Evolutionary conservation across 1,140 invertebrate genomes (phyloP), one percentile per base, ranked within the genome.

Genomic region (Solenopsis invicta): DNA sequence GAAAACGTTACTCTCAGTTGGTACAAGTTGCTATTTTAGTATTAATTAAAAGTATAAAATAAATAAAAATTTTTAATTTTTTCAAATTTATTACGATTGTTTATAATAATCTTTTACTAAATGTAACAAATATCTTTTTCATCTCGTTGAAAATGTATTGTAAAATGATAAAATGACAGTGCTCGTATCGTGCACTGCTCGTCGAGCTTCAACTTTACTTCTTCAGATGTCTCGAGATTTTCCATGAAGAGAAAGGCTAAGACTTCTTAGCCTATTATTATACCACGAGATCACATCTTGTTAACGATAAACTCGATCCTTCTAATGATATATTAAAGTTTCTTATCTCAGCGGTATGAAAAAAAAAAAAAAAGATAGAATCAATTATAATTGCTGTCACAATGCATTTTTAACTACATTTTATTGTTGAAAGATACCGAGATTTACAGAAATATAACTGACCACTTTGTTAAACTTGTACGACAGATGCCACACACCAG

Each of bases 401-500:
- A 10, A 21, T 29, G 21, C 5, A 69, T 45, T 54, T 52, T 16
- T 41, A 29, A 81, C 3, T 13, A 16, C 24, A 8, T 71, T 71
- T 80, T 41, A 37, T 5, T 1, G 4, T 1, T 50, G 10, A 21
- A 48, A 34, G 29, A 50, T 48, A 6, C 2, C 12, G 18, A 10
- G 41, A n/a, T 29, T 34, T 78, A 62, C 6, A 69, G 4, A 12
- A 16, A 74, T 10, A 18, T 75, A 75, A 75, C 21, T 10, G 12
- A 37, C 4, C 4, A 67, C 12, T 67, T 67, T 67, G 50, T 85
- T 16, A 76, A 88, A 66, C 64, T 76, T 56, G 1, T 5, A 29
- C 67, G 34, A 86, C 75, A 95, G 95, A 74, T 95, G 95, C 86
- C 80, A 69, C 13, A 78, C 87, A 3, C 95, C 95, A 0, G 77